A percentile compares a stretch with the other conserved stretches of the same genome.
phyloP scores from a whole-genome alignment of 1,140 invertebrate genomes.

The Carcinoscorpius rotundicauda region DNA sequence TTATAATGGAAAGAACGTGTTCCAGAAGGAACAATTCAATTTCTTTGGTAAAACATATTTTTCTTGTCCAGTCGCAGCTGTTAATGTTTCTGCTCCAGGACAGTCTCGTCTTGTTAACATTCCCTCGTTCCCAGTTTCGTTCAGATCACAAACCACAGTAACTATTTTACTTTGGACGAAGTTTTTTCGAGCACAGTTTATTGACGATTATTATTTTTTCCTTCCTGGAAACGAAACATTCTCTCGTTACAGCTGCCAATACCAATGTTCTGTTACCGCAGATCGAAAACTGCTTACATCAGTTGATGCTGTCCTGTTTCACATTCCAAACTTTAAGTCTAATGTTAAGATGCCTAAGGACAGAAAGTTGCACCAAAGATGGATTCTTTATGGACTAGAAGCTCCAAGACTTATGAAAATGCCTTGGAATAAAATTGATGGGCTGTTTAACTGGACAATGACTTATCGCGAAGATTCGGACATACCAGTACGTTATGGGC shows the following conservation, averaged over 20 bases:
- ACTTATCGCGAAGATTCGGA: slow-evolving; percentile 36
- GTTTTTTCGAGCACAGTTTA: no score
- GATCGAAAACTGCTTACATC: slow-evolving; percentile 17
- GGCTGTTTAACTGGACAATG: slow-evolving; percentile 39
- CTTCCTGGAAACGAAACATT: no score
- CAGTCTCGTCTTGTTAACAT: no score
- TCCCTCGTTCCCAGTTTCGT: no score
- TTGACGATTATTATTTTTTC: no score
- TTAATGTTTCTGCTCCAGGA: no score
- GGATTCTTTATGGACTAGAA: slow-evolving; percentile 27
- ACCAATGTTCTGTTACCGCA: slow-evolving; percentile 20
- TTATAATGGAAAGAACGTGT: no score
- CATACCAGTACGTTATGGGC: slow-evolving; percentile 28
- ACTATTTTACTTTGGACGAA: no score
- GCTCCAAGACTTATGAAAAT: slow-evolving; percentile 20
- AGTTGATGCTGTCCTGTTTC: slow-evolving; percentile 25
- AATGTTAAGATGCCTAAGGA: neutral
- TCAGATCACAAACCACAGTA: no score
- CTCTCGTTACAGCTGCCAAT: slow-evolving; percentile 11
- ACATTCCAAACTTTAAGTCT: slow-evolving; percentile 14
- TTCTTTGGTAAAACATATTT: no score
- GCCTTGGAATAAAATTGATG: slow-evolving; percentile 1
- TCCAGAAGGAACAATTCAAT: no score
- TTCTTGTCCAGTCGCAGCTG: no score
- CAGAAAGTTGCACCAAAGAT: slow-evolving; percentile 17